Percentiles rank a stretch among this genome's conserved stretches.
Conservation (phyloP, 92 coral and sea anemone genomes). For the Epizoanthus fatuus region DNA sequence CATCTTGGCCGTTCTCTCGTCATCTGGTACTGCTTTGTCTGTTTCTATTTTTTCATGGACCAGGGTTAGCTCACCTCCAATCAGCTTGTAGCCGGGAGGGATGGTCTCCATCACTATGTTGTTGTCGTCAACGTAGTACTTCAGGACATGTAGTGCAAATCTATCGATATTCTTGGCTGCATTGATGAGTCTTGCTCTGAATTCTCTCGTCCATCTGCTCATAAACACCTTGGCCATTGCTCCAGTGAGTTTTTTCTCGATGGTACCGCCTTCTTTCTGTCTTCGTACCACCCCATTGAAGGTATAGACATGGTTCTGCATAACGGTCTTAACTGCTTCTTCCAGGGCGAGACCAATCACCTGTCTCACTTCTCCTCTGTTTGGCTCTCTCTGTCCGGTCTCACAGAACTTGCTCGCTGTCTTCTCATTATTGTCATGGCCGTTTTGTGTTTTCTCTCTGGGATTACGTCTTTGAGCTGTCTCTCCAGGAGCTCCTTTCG, state of each 20-base stretch:
- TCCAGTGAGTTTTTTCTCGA: neutral
- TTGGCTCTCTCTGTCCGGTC: neutral
- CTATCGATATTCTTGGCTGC: neutral
- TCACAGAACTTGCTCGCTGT: conserved; percentile 8
- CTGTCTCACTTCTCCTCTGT: neutral
- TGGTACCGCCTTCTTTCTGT: neutral
- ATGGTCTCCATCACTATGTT: conserved; percentile 6
- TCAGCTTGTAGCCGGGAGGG: neutral
- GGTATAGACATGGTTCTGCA: neutral
- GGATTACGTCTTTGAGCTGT: conserved; percentile 1
- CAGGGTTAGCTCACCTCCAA: neutral
- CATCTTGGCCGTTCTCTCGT: conserved; percentile 3
- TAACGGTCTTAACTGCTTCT: neutral
- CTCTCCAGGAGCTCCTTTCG: neutral
- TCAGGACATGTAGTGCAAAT: neutral
- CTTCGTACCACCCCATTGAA: conserved; percentile 7
- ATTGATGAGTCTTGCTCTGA: neutral
- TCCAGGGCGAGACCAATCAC: conserved; percentile 11
- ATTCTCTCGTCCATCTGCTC: neutral
- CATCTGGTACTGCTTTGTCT: neutral
- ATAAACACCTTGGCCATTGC: neutral
- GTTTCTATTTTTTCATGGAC: neutral
- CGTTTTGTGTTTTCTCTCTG: neutral
- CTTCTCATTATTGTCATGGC: conserved; percentile 2
- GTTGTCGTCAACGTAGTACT: conserved; percentile 9